Evolutionary conservation across 2,888 invertebrate genomes (phyloP).

Genomic region (Epsilonema sp.): DNA sequence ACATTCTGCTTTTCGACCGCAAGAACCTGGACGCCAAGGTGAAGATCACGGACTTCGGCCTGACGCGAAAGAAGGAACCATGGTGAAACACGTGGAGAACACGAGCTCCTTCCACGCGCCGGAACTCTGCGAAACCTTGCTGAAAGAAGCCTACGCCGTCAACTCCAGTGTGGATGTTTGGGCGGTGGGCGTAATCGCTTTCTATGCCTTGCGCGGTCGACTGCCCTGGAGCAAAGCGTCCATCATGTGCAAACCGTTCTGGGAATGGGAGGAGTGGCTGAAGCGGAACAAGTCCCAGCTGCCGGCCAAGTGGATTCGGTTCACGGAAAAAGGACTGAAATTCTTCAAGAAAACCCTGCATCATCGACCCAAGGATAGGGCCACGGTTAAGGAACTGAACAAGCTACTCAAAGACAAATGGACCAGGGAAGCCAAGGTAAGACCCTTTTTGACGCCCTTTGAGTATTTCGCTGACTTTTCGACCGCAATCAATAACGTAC

Average conservation of each 20-base stretch:
- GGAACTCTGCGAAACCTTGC: slow-evolving; percentile 49
- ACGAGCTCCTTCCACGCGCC: slow-evolving; percentile 88
- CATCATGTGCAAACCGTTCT: slow-evolving; percentile 62
- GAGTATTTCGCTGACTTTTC: too few relatives aligned
- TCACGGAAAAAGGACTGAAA: slow-evolving; percentile 69
- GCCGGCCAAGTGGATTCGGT: slow-evolving; percentile 46
- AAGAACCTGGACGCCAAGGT: slow-evolving; percentile 42
- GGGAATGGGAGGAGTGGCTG: slow-evolving; percentile 55
- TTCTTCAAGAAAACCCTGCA: slow-evolving; percentile 77
- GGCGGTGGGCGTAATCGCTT: slow-evolving; percentile 88
- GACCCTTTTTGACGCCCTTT: too few relatives aligned
- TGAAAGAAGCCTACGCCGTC: slow-evolving; percentile 47
- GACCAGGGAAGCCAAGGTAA: slow-evolving; percentile 50
- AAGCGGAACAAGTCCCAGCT: slow-evolving; percentile 34
- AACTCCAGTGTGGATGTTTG: slow-evolving; percentile 76
- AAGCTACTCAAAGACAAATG: slow-evolving; percentile 61
- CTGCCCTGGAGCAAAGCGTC: slow-evolving; percentile 91
- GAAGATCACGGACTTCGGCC: slow-evolving; percentile 53
- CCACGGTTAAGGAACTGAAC: slow-evolving; percentile 35
- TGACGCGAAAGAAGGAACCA: slow-evolving; percentile 21
- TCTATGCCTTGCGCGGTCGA: slow-evolving; percentile 79
- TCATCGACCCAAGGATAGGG: slow-evolving; percentile 55
- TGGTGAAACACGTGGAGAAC: slow-evolving; percentile 43
- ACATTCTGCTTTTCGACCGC: slow-evolving; percentile 64
- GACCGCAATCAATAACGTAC: too few relatives aligned